Evolutionary conservation across 1,140 invertebrate genomes (phyloP).

Genomic region (Zaprionus taronus): DNA sequence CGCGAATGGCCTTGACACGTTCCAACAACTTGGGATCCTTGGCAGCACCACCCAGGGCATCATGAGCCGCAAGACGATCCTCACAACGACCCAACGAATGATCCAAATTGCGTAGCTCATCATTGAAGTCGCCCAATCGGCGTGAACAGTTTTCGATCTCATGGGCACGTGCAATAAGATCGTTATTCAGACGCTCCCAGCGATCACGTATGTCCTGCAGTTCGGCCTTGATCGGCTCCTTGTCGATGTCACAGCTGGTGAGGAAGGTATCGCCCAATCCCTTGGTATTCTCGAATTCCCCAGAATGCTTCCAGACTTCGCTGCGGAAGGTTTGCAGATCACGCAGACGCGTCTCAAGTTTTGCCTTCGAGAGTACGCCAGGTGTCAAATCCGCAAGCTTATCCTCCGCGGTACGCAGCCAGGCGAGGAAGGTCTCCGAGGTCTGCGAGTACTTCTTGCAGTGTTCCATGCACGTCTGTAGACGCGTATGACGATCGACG

Average conservation of each 20-base stretch:
- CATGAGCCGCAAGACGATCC: constrained; percentile 93
- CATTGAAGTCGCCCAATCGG: constrained; percentile 93
- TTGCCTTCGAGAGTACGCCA: constrained; percentile 92
- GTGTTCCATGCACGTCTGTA: constrained; percentile 96
- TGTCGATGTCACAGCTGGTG: constrained; percentile 94
- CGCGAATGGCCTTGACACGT: constrained; percentile 90
- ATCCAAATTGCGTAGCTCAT: constrained; percentile 92
- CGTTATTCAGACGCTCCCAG: constrained; percentile 96
- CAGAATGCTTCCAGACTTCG: constrained; percentile 95
- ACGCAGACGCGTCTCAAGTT: constrained; percentile 94
- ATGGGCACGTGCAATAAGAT: constrained; percentile 88
- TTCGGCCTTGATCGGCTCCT: constrained; percentile 94
- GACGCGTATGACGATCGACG: constrained; percentile 91
- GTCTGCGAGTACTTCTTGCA: constrained; percentile 95
- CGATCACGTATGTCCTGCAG: constrained; percentile 91
- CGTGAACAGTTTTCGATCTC: constrained; percentile 93
- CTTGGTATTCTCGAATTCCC: constrained; percentile 95
- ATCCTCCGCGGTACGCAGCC: constrained; percentile 94
- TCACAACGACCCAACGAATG: constrained; percentile 94
- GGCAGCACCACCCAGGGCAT: constrained; percentile 90
- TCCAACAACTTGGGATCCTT: constrained; percentile 93
- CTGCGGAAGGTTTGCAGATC: constrained; percentile 96
- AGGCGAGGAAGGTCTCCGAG: constrained; percentile 94
- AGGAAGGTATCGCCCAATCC: constrained; percentile 94
- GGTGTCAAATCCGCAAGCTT: constrained; percentile 92